Base-by-base conservation (phyloP, 2,888 invertebrate species). In the Lycaena phlaeas region DNA sequence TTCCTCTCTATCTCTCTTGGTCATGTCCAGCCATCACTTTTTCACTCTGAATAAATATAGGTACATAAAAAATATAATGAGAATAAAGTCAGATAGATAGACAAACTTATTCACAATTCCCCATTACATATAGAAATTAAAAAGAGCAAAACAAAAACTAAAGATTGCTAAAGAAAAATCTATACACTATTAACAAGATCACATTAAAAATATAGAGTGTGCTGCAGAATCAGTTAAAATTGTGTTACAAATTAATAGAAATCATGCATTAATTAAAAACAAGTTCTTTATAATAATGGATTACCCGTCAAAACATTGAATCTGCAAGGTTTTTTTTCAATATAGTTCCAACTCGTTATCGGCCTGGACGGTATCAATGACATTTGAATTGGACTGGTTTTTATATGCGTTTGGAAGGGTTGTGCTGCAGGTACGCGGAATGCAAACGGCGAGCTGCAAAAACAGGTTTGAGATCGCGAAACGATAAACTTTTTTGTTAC, bases 371-470 rank as follows among this genome's bases (percentile, higher is more conserved):
- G 43, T 41, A 45, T 55, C 52, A 49, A 50, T 53, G 41, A 54
- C 51, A 52, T 54, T 56, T 40, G 42, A 45, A 41, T 52, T 44
- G 43, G 52, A 42, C 49, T 51, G 59, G 62, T 57, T 66, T 49
- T 48, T 63, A 53, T 51, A 61, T 67, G 65, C 46, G 46, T 47
- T 42, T 42, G 52, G 48, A 61, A 58, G 61, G 66, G 61, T 59
- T 51, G 63, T 48, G 44, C 44, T 58, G 60, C 64, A 76, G 76
- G 67, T 69, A 68, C 49, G 55, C 69, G 71, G 68, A 76, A 76
- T 72, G 77, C 79, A 66, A 73, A 76, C 68, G 52, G 43, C 25
- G 64, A 49, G 69, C 71, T 74, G 71, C 70, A 68, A 56, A 63
- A 69, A 65, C 74, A 40, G 58, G 74, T 74, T 68, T 56, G 45